Base-by-base conservation (phyloP, 2,888 invertebrate species). In the Zaprionus obscuricornis region DNA sequence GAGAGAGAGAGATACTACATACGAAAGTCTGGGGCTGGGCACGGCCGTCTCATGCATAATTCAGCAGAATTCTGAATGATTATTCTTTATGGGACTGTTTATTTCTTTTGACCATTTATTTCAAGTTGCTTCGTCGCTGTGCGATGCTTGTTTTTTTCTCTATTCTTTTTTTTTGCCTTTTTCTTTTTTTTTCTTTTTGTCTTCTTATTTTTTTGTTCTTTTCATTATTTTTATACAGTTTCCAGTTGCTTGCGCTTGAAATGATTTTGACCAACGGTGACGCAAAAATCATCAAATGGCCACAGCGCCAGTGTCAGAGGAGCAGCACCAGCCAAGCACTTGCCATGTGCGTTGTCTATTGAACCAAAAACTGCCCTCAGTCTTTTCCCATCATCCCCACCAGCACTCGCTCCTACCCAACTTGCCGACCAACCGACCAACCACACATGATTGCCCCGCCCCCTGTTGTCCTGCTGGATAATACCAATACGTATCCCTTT, bases 61-160 rank as follows among this genome's bases (percentile, higher is more conserved):
- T 89, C 89, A 89, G 86, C 87, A 88, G 89, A 89, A 87, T 88
- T 89, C 89, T 85, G 88, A 89, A 89, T 89, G 89, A 89, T 89
- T 89, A 89, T 89, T 89, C 89, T 89, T 89, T 89, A 89, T 89
- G 89, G 88, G 89, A 88, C 89, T 89, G 89, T 89, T 89, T 89
- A 89, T 89, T 89, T 89, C 89, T 89, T 88, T 89, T 86, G 89
- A 88, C 86, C 88, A 88, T 87, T 88, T 88, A 88, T 89, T 87
- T 89, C 85, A 85, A 78, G 78, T 86, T 87, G 85, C 66, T 63
- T 52, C 74, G 71, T 82, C 50, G 52, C 43, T 50, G 18, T 73
- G 56, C 56, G 49, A 36, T 50, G 46, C 49, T 54, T 33, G 51
- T 42, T 43, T 27, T 52, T 14, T 20, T 27, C 39, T 50, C 31